Percentiles rank a stretch among this genome's conserved stretches.
These are phyloP conservation scores for Manis pentadactyla DNA, from an alignment of 2,797 vertebrate genomes.

Conservation along the genomic window DNA sequence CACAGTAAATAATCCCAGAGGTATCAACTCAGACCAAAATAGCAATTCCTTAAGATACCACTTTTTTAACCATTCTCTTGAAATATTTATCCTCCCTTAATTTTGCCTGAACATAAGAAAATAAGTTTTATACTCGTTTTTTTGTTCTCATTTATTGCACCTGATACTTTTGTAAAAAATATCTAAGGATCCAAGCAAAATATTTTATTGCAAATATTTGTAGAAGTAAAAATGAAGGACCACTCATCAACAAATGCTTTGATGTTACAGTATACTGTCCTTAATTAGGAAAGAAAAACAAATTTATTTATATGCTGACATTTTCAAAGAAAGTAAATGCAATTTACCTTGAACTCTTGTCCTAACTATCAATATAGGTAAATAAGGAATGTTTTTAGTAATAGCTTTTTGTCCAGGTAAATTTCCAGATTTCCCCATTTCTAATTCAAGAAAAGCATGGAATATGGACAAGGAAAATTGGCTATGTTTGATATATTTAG, in stretches of 20 bases:
- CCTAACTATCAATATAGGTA: constrained; percentile 76
- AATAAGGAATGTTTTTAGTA: constrained; percentile 52
- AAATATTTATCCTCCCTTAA: constrained; percentile 42
- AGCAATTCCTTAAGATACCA: constrained; percentile 68
- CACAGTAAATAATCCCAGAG: constrained; percentile 32
- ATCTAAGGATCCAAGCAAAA: constrained; percentile 73
- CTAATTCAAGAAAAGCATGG: not conserved
- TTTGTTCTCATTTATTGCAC: constrained; percentile 73
- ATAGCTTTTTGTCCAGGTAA: constrained; percentile 15
- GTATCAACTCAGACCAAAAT: constrained; percentile 73
- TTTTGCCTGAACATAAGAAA: constrained; percentile 63
- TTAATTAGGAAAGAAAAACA: constrained; percentile 71
- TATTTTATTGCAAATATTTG: constrained; percentile 77
- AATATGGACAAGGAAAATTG: constrained; percentile 36
- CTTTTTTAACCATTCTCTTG: constrained; percentile 61
- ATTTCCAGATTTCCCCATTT: constrained; percentile 55
- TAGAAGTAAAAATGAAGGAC: constrained; percentile 61
- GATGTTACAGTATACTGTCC: not conserved
- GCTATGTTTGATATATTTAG: constrained; percentile 37
- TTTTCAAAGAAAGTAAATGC: constrained; percentile 80
- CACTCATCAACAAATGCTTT: constrained; percentile 30
- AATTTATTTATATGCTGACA: constrained; percentile 69
- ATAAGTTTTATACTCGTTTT: constrained; percentile 75
- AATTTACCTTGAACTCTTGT: constrained; percentile 77
- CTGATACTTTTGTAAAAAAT: constrained; percentile 75